phyloP scores from a whole-genome alignment of 1,140 invertebrate species.

The Diachasma alloeum region DNA sequence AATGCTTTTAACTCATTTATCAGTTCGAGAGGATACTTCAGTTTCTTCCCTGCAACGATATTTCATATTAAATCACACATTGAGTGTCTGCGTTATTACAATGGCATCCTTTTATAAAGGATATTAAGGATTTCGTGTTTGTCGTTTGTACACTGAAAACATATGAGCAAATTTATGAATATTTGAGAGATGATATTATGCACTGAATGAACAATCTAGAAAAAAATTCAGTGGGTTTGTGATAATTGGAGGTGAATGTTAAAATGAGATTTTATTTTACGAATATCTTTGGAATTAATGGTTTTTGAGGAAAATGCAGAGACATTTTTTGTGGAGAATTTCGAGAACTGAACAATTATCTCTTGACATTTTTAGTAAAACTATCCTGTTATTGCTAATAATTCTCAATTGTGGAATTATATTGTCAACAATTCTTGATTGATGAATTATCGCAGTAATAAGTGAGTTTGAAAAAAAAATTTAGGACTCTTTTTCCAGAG shows the following conservation, averaged over 20 bases:
- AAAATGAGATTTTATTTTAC: not conserved
- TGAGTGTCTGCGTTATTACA: not conserved
- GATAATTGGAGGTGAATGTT: not conserved
- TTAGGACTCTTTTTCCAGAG: too few species aligned
- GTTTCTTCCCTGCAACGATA: not conserved
- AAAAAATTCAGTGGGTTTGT: not conserved
- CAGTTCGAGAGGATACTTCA: not conserved
- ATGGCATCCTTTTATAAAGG: not conserved
- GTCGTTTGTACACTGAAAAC: not conserved
- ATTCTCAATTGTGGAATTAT: too few species aligned
- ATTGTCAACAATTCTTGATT: too few species aligned
- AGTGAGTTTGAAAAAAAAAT: too few species aligned
- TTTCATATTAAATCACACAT: slow-evolving; percentile 1
- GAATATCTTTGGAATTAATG: too few species aligned
- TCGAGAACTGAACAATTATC: too few species aligned
- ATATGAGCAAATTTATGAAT: not conserved
- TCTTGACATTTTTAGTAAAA: too few species aligned
- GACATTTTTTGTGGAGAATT: too few species aligned
- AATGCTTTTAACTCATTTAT: slow-evolving; percentile 17
- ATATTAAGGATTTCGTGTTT: slow-evolving; percentile 3
- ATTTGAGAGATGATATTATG: not conserved
- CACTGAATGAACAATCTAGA: not conserved
- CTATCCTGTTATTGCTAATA: too few species aligned
- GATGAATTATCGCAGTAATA: too few species aligned
- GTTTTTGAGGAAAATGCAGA: too few species aligned